A percentile compares a stretch with the other conserved stretches of the same genome.
These are phyloP conservation scores for Reinhardtius hippoglossoides DNA, from an alignment of 2,113 vertebrate species.

Conservation along the genomic window DNA sequence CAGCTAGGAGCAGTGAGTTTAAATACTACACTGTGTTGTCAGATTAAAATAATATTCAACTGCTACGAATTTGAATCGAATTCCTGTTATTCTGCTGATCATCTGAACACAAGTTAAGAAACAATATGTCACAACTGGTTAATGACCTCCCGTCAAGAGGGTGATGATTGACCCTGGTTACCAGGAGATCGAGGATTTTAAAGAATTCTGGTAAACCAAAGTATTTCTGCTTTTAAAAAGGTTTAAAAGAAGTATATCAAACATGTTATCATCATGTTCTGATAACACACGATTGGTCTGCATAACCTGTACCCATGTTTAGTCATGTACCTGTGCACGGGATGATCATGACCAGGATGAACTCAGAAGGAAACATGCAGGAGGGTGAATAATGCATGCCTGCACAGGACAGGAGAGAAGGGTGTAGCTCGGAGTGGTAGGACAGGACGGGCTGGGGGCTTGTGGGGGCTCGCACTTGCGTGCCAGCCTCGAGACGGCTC, in stretches of 20 bases:
- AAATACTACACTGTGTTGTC: background rate
- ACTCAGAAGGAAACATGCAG: conserved; percentile 29
- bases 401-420: conserved; percentile 61
- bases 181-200: too few species aligned
- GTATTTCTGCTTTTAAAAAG: too few species aligned
- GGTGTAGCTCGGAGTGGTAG: conserved; percentile 41
- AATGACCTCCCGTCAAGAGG: too few species aligned
- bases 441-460: conserved; percentile 44
- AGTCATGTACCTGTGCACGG: conserved; percentile 12
- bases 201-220: too few species aligned
- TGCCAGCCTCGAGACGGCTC: conserved; percentile 75
- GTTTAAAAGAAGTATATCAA: background rate
- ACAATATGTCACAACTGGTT: conserved; percentile 7
- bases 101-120: background rate
- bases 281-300: background rate
- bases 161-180: too few species aligned
- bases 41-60: background rate
- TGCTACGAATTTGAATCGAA: background rate
- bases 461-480: conserved; percentile 68
- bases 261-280: background rate
- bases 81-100: background rate
- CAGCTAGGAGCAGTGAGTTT: too few species aligned
- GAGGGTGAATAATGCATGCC: conserved; percentile 73
- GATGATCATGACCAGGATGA: conserved; percentile 42
- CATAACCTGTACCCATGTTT: conserved; percentile 8